phyloP scores from a whole-genome alignment of 2,113 vertebrate species.

The Myotis yumanensis region DNA sequence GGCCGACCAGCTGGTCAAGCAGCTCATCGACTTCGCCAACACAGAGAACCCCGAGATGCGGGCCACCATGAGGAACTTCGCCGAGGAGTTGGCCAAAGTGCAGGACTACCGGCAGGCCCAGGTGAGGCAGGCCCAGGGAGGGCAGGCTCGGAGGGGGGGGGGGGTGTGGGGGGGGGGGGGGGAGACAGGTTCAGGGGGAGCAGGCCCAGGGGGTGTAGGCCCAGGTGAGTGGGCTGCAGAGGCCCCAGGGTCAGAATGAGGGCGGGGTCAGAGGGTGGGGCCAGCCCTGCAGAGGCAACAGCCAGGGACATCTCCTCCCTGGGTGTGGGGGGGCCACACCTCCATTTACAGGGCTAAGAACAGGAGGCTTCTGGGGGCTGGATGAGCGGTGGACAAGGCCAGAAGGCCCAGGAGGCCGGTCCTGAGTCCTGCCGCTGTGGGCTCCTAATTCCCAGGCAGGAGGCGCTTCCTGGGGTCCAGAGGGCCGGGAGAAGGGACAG shows the following conservation, averaged over 20 bases:
- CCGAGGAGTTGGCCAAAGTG: constrained; percentile 86
- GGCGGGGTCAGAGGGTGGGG: fast-evolving
- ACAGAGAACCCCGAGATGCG: constrained; percentile 78
- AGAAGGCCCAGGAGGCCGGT: neutral
- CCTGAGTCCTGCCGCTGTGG: fast-evolving
- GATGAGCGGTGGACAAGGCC: fast-evolving
- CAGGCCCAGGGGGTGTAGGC: constrained; percentile 84
- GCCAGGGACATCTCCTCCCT: neutral
- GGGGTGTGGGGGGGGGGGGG: constrained; percentile 69
- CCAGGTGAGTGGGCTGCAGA: constrained; percentile 73
- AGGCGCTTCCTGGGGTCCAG: neutral
- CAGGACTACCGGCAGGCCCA: constrained; percentile 89
- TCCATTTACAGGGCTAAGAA: neutral
- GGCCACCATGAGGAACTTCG: constrained; percentile 82
- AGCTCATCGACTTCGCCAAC: constrained; percentile 80
- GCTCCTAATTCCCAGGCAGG: neutral
- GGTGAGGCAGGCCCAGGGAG: constrained; percentile 83
- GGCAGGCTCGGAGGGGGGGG: no score
- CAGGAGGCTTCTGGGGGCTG: fast-evolving
- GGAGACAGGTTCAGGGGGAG: fast-evolving
- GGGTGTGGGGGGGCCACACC: neutral
- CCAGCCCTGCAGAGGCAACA: fast-evolving
- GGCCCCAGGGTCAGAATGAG: fast-evolving
- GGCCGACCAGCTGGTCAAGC: constrained; percentile 82
- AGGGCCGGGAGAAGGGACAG: neutral